Evolutionary conservation across 2,797 vertebrate species (phyloP).

Genomic region (Alexandromys oeconomus): DNA sequence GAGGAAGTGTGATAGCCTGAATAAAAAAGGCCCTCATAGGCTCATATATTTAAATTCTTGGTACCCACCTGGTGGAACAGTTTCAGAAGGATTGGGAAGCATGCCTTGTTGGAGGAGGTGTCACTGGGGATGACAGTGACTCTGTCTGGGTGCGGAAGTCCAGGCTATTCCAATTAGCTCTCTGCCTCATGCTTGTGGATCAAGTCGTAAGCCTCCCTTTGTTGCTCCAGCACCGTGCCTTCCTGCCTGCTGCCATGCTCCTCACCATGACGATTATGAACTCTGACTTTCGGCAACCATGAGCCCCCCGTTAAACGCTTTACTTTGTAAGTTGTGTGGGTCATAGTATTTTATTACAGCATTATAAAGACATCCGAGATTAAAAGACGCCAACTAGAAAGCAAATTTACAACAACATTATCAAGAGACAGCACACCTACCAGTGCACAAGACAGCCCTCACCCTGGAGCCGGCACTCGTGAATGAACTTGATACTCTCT

Average conservation of each 20-base stretch:
- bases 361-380: not conserved
- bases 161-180: not conserved
- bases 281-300: not conserved
- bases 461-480: conserved; percentile 94
- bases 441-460: conserved; percentile 97
- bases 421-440: conserved; percentile 86
- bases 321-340: not conserved
- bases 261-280: not conserved
- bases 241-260: not conserved
- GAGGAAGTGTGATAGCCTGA: not conserved
- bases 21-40: not conserved
- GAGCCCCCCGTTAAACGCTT: not conserved
- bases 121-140: not conserved
- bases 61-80: not conserved
- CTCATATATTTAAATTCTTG: not conserved
- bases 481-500: conserved; percentile 96
- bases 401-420: not conserved
- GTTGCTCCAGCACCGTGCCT: not conserved
- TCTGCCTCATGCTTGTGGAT: not conserved
- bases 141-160: not conserved
- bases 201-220: not conserved
- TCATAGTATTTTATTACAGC: not conserved
- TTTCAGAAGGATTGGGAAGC: not conserved
- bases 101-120: not conserved
- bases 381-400: not conserved